Evolutionary conservation across 1,140 invertebrate genomes (phyloP), one percentile per base, ranked within the genome.

Genomic region (Hydropsyche tenuis): DNA sequence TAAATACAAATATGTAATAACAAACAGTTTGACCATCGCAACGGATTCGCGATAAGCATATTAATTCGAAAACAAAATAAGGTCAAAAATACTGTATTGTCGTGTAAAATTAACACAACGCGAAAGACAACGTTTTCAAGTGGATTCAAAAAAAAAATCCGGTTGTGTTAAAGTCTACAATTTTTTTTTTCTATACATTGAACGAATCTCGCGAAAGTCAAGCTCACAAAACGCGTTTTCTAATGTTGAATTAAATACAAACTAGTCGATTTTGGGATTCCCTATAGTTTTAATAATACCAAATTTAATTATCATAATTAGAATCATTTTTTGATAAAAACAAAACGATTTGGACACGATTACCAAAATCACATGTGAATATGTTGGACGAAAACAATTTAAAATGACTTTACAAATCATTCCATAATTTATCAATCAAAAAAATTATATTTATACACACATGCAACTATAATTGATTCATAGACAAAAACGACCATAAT

Each of bases 1-100:
- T n/a, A n/a, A n/a, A 51, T 20, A 51, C 46, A 20, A 51, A 20
- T 51, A n/a, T n/a, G n/a, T n/a, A n/a, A 51, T 14, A 51, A 51
- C 18, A 16, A 16, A 51, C 5, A 4, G 5, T 4, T 51, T 51
- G 46, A 51, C 46, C 46, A 51, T 20, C 18, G 18, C 14, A n/a
- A 5, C 5, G 14, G 14, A 51, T 16, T 20, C 14, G 14, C 18
- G 46, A 16, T 51, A 51, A 14, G 46, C 18, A 51, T 51, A 51
- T 51, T 51, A 20, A 51, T 14, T 5, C 14, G 18, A n/a, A 51
- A 16, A 14, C 46, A 20, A 20, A 51, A n/a, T 16, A 51, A 51
- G 14, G 14, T n/a, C 46, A 51, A 51, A 51, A 51, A 14, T n/a
- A 51, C 3, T 14, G 4, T n/a, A 14, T 51, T n/a, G 46, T 5